Evolutionary conservation across 2,797 vertebrate species (phyloP).

Genomic region (Erethizon dorsatum): DNA sequence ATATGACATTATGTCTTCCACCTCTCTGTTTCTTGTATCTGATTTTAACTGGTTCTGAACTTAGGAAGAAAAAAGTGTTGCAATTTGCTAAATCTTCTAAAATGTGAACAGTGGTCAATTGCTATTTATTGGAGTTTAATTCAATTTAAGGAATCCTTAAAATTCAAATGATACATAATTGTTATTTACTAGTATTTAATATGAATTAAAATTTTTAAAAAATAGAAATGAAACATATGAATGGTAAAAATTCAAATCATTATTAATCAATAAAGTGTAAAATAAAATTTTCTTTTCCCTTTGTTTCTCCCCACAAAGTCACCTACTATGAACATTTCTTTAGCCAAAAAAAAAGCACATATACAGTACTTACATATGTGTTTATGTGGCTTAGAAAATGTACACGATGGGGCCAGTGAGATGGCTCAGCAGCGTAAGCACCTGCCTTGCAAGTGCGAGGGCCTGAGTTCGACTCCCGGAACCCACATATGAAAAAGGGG

Average conservation of each 20-base stretch:
- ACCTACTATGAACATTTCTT: background rate
- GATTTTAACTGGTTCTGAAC: background rate
- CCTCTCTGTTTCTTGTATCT: background rate
- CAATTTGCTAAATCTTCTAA: background rate
- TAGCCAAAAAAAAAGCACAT: background rate
- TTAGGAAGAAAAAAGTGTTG: background rate
- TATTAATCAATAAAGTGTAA: background rate
- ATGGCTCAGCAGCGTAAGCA: too few relatives aligned
- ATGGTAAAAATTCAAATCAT: background rate
- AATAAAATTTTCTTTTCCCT: background rate
- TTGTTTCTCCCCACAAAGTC: background rate
- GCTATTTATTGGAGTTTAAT: background rate
- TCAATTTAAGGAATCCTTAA: background rate
- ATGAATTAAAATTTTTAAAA: background rate
- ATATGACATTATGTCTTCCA: background rate
- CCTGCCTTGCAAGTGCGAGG: too few relatives aligned
- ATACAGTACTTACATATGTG: background rate
- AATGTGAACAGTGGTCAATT: background rate
- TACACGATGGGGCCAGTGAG: too few relatives aligned
- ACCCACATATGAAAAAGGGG: too few relatives aligned
- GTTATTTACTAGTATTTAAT: background rate
- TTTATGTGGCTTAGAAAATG: constrained; percentile 6
- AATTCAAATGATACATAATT: background rate
- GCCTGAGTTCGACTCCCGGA: too few relatives aligned
- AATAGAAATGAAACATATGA: background rate